These are phyloP conservation scores for Taurulus bubalis DNA, from an alignment of 2,113 vertebrate genomes.

Conservation along the genomic window DNA sequence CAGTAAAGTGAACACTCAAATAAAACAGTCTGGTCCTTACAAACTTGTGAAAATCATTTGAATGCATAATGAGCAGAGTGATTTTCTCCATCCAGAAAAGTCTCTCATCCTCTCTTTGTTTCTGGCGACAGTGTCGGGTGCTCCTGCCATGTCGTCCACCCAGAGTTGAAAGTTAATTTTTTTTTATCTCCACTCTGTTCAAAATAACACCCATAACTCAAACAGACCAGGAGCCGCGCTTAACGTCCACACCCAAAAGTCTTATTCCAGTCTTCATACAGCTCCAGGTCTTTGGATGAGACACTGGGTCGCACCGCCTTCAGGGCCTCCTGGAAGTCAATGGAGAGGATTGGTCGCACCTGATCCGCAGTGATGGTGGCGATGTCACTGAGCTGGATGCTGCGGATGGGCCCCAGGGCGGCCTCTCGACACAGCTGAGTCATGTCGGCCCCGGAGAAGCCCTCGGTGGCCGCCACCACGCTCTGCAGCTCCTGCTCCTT, in stretches of 20 bases:
- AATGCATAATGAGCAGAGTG: neutral
- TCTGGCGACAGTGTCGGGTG: no score
- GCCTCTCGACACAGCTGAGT: conserved; percentile 95
- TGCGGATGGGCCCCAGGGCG: conserved; percentile 95
- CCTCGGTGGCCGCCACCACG: conserved; percentile 85
- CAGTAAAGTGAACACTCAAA: neutral
- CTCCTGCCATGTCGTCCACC: neutral
- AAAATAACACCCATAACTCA: neutral
- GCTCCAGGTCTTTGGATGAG: conserved; percentile 89
- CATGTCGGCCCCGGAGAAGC: conserved; percentile 97
- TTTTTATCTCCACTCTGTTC: neutral
- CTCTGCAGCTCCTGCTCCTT: conserved; percentile 83
- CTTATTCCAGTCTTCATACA: conserved; percentile 94
- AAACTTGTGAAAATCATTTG: neutral
- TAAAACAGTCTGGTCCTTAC: neutral
- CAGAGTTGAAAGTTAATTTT: neutral
- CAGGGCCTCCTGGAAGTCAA: conserved; percentile 92
- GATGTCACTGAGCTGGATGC: conserved; percentile 89
- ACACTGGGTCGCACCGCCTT: conserved; percentile 91
- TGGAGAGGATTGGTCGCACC: conserved; percentile 88
- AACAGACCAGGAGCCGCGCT: conserved; percentile 21
- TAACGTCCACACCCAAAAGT: conserved; percentile 93
- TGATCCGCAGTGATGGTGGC: conserved; percentile 90
- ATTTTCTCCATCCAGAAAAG: neutral
- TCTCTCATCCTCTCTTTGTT: neutral